Conservation (phyloP, 2,797 vertebrate genomes). For the Denticeps clupeoides region DNA sequence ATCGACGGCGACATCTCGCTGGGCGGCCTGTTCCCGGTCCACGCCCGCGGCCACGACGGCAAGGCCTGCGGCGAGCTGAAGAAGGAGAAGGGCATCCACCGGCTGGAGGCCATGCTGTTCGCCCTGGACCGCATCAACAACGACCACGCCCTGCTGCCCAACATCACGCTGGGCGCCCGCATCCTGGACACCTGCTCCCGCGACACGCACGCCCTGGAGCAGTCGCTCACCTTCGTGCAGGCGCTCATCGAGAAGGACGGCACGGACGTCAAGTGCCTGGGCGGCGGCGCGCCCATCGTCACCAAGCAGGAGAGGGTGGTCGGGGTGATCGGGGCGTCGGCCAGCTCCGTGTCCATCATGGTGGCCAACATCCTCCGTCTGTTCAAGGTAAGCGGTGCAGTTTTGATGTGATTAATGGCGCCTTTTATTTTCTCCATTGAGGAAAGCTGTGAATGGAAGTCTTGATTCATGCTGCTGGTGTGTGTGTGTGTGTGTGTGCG, state of each 20-base stretch:
- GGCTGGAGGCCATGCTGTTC: constrained; percentile 96
- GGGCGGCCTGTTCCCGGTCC: constrained; percentile 92
- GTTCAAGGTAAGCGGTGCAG: constrained; percentile 84
- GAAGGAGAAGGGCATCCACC: constrained; percentile 94
- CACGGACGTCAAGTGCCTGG: constrained; percentile 85
- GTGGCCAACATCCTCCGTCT: constrained; percentile 96
- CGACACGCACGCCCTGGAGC: constrained; percentile 94
- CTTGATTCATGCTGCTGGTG: no score
- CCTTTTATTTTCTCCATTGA: not conserved
- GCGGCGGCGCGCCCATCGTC: constrained; percentile 87
- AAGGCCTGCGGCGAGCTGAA: constrained; percentile 93
- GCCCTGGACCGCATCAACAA: constrained; percentile 97
- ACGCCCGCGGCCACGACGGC: constrained; percentile 82
- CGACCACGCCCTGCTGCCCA: constrained; percentile 87
- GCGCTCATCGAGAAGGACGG: constrained; percentile 95
- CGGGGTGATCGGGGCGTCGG: constrained; percentile 89
- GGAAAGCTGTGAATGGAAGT: not conserved
- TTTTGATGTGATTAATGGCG: no score
- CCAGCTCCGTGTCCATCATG: constrained; percentile 98
- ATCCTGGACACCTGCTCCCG: constrained; percentile 95
- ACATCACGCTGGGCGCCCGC: constrained; percentile 91
- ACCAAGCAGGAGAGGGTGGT: constrained; percentile 92
- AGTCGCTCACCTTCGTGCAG: constrained; percentile 96
- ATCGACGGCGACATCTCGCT: constrained; percentile 94
- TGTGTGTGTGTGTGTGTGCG: no score